Conservation (phyloP, 2,113 vertebrate species). For the Tautogolabrus adspersus region DNA sequence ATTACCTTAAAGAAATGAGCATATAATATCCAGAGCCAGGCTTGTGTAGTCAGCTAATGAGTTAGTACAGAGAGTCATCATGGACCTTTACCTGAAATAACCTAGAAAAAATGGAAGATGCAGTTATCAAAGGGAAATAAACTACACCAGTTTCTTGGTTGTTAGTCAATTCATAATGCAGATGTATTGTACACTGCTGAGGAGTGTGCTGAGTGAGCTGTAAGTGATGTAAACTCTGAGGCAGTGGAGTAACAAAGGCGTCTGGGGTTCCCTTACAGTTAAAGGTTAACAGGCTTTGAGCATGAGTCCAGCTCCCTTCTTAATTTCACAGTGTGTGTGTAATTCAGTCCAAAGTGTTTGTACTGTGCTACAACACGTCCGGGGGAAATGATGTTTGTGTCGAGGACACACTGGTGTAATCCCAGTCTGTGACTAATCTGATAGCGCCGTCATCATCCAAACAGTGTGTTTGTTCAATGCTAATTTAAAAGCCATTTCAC, state of each 20-base stretch:
- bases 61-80: not conserved
- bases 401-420: conserved; percentile 60
- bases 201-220: not conserved
- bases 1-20: not conserved
- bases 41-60: not conserved
- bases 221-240: not conserved
- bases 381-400: conserved; percentile 44
- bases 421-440: conserved; percentile 76
- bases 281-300: not conserved
- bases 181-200: too few relatives aligned
- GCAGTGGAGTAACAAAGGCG: not conserved
- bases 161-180: too few relatives aligned
- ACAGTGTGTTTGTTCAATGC: conserved; percentile 50
- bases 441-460: conserved; percentile 42
- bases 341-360: conserved; percentile 36
- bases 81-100: not conserved
- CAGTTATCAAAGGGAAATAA: too few relatives aligned
- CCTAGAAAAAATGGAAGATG: not conserved
- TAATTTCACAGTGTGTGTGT: conserved; percentile 54
- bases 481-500: conserved; percentile 60
- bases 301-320: not conserved
- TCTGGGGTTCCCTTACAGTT: not conserved
- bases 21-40: not conserved
- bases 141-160: too few relatives aligned
- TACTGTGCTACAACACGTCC: conserved; percentile 12